Evolutionary conservation across 2,113 vertebrate species (phyloP).

Genomic region (Colistium nudipinnis): DNA sequence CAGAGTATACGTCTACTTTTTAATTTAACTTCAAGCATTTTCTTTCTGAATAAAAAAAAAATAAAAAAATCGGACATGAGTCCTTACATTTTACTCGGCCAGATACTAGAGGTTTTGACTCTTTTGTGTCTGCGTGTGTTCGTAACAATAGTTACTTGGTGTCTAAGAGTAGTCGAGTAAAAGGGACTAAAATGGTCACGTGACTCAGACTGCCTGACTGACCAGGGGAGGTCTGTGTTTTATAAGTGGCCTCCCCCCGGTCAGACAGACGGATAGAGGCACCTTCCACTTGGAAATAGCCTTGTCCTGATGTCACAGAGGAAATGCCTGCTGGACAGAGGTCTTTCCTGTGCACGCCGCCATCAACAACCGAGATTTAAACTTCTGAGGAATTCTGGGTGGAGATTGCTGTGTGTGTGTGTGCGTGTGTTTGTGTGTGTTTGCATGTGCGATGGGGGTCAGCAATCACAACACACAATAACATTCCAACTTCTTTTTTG

Average conservation of each 20-base stretch:
- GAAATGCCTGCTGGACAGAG: slow-evolving; percentile 78
- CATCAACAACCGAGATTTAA: slow-evolving; percentile 52
- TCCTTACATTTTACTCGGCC: not conserved
- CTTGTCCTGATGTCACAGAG: slow-evolving; percentile 73
- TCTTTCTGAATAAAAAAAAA: not conserved
- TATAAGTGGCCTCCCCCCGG: slow-evolving; percentile 33
- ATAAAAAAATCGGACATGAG: not conserved
- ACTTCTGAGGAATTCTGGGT: slow-evolving; percentile 68
- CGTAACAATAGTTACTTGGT: not conserved
- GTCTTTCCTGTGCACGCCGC: slow-evolving; percentile 63
- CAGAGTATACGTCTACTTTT: not conserved
- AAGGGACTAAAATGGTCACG: not conserved
- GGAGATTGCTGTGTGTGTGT: slow-evolving; percentile 60
- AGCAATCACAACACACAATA: slow-evolving; percentile 46
- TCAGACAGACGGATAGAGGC: slow-evolving; percentile 36
- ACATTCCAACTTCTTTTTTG: slow-evolving; percentile 50
- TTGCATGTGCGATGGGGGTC: slow-evolving; percentile 9
- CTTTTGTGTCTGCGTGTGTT: not conserved
- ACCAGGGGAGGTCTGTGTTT: slow-evolving; percentile 18
- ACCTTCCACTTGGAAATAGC: slow-evolving; percentile 70
- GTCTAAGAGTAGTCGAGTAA: slow-evolving; percentile 1
- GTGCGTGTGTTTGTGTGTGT: slow-evolving; percentile 30
- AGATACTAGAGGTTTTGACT: not conserved
- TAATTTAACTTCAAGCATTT: not conserved
- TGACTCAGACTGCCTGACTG: slow-evolving; percentile 15